phyloP scores from a whole-genome alignment of 1,140 invertebrate genomes.

The Caenorhabditis tropicalis region DNA sequence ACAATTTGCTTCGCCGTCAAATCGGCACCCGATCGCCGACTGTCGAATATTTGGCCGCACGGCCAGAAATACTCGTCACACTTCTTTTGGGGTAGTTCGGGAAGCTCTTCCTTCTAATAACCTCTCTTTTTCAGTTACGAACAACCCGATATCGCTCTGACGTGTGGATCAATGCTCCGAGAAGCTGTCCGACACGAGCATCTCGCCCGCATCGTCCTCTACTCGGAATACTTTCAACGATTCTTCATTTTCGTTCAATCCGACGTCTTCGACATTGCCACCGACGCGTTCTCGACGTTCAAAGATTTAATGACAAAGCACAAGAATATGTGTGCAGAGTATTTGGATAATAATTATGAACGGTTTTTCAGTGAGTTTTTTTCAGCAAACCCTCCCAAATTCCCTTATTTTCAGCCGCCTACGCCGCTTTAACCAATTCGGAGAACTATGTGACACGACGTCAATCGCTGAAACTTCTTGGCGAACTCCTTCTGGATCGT shows the following conservation, averaged over 20 bases:
- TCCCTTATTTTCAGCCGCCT: constrained; percentile 75
- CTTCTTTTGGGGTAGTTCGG: constrained; percentile 86
- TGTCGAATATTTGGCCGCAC: constrained; percentile 96
- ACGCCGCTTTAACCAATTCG: constrained; percentile 94
- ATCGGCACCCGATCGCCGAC: constrained; percentile 95
- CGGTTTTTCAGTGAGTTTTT: constrained; percentile 82
- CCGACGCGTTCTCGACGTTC: constrained; percentile 99
- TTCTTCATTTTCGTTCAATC: constrained; percentile 99
- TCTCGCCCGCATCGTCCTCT: constrained; percentile 80
- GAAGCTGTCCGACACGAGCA: constrained; percentile 82
- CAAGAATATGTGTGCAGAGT: constrained; percentile 95
- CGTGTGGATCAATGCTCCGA: constrained; percentile 97
- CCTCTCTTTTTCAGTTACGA: constrained; percentile 81
- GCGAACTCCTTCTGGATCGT: constrained; percentile 93
- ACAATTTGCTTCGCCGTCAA: constrained; percentile 94
- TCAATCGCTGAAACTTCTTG: constrained; percentile 94
- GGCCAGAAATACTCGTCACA: constrained; percentile 93
- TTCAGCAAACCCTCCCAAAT: not conserved
- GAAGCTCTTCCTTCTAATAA: not conserved
- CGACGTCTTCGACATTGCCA: constrained; percentile 96
- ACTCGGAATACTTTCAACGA: constrained; percentile 97
- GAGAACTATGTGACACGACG: constrained; percentile 97
- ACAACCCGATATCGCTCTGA: constrained; percentile 96
- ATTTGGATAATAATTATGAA: constrained; percentile 97
- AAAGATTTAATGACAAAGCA: constrained; percentile 99